Percentiles rank a stretch among this genome's conserved stretches.
phyloP scores from a whole-genome alignment of 2,888 invertebrate species.

The Laothoe populi region DNA sequence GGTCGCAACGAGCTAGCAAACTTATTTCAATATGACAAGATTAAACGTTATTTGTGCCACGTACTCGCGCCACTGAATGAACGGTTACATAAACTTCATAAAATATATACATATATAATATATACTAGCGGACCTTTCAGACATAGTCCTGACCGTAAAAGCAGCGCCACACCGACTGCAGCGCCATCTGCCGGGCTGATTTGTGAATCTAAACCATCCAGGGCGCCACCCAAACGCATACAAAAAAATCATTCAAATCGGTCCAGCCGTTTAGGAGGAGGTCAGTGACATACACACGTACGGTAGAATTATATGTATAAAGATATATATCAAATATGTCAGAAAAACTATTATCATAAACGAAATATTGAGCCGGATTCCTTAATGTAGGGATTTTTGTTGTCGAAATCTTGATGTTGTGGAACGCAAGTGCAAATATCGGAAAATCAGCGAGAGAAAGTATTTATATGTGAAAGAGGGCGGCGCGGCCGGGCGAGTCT shows the following conservation, averaged over 20 bases:
- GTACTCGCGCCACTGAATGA: conserved; percentile 31
- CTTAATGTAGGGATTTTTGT: background rate
- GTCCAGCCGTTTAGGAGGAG: too few relatives aligned
- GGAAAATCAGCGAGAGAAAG: conserved; percentile 75
- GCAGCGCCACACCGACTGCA: too few relatives aligned
- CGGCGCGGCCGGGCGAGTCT: conserved; percentile 49
- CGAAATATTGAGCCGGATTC: background rate
- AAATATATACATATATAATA: too few relatives aligned
- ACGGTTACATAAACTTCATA: background rate
- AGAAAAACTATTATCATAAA: background rate
- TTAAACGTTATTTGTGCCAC: conserved; percentile 60
- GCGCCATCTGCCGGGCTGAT: too few relatives aligned
- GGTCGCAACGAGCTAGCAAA: conserved; percentile 65
- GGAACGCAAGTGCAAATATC: conserved; percentile 67
- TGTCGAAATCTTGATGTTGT: conserved; percentile 5
- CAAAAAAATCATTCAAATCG: too few relatives aligned
- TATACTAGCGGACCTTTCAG: too few relatives aligned
- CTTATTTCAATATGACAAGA: conserved; percentile 73
- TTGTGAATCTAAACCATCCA: too few relatives aligned
- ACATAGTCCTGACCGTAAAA: too few relatives aligned
- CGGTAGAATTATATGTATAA: too few relatives aligned
- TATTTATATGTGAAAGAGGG: conserved; percentile 75
- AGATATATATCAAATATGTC: too few relatives aligned
- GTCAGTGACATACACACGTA: too few relatives aligned
- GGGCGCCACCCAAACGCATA: too few relatives aligned